Evolutionary conservation across 2,113 vertebrate species (phyloP).

Genomic region (Hippolais icterina): DNA sequence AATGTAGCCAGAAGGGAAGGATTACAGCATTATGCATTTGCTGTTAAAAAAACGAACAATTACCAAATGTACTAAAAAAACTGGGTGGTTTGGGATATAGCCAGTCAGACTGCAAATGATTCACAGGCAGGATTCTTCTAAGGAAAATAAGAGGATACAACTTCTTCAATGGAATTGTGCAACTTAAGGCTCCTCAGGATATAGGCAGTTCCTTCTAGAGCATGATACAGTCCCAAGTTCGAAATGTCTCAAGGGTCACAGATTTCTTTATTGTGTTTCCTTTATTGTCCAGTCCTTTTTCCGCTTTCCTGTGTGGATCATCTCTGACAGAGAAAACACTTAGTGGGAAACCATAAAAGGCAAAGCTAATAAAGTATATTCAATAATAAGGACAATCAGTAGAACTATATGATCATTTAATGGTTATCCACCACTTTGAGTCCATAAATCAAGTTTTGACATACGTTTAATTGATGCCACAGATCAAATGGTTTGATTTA

Average conservation of each 20-base stretch:
- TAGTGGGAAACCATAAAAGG: background rate
- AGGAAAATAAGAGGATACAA: conserved; percentile 43
- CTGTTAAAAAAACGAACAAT: conserved; percentile 51
- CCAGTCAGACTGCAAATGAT: conserved; percentile 50
- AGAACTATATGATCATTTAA: background rate
- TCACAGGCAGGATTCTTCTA: conserved; percentile 47
- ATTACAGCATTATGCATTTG: conserved; percentile 54
- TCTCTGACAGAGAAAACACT: background rate
- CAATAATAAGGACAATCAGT: background rate
- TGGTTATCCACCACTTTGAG: background rate
- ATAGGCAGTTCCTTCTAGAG: conserved; percentile 14
- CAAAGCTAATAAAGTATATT: background rate
- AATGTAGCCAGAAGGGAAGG: conserved; percentile 26
- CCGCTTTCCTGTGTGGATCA: background rate
- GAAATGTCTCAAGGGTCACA: background rate
- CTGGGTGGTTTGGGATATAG: conserved; percentile 36
- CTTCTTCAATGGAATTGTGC: conserved; percentile 54
- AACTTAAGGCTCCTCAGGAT: conserved; percentile 31
- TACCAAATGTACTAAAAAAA: conserved; percentile 49
- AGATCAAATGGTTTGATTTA: background rate
- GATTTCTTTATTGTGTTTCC: background rate
- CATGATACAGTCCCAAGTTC: background rate
- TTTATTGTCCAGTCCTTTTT: background rate
- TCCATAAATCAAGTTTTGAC: background rate
- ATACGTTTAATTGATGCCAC: background rate